phyloP scores from a whole-genome alignment of 2,113 vertebrate species.

The Sardina pilchardus region DNA sequence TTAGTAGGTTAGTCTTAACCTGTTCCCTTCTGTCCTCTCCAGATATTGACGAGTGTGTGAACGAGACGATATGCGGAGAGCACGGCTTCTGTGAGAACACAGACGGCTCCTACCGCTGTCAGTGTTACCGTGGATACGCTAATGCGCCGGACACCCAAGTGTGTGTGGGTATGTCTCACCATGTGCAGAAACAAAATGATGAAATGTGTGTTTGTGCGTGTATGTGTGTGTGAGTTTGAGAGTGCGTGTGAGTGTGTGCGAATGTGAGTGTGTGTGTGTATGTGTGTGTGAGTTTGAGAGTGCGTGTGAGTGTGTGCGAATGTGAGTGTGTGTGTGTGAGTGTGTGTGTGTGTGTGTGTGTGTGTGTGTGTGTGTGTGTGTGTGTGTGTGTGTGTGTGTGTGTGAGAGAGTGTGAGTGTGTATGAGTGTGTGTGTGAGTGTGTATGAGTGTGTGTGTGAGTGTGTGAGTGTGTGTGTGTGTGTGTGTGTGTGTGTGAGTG shows the following conservation, averaged over 20 bases:
- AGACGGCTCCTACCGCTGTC: conserved; percentile 70
- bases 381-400: conserved; percentile 15
- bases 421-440: not conserved
- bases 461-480: too few species aligned
- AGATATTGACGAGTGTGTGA: conserved; percentile 75
- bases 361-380: conserved; percentile 1
- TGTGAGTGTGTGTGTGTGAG: conserved; percentile 16
- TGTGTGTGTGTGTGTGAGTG: conserved; percentile 14
- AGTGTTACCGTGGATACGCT: conserved; percentile 71
- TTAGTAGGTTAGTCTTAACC: not conserved
- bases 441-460: not conserved
- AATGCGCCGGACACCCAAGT: conserved; percentile 52
- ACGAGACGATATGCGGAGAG: conserved; percentile 71
- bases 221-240: not conserved
- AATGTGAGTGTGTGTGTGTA: conserved; percentile 17
- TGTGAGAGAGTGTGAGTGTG: conserved; percentile 13
- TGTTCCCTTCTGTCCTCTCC: conserved; percentile 22
- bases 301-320: too few species aligned
- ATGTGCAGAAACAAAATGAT: not conserved
- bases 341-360: not conserved
- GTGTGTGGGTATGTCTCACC: conserved; percentile 67
- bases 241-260: too few species aligned
- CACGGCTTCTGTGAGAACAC: conserved; percentile 76
- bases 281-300: not conserved
- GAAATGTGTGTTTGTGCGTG: conserved; percentile 15